Base-by-base conservation (phyloP, 2,113 vertebrate genomes). In the Phodopus roborovskii region DNA sequence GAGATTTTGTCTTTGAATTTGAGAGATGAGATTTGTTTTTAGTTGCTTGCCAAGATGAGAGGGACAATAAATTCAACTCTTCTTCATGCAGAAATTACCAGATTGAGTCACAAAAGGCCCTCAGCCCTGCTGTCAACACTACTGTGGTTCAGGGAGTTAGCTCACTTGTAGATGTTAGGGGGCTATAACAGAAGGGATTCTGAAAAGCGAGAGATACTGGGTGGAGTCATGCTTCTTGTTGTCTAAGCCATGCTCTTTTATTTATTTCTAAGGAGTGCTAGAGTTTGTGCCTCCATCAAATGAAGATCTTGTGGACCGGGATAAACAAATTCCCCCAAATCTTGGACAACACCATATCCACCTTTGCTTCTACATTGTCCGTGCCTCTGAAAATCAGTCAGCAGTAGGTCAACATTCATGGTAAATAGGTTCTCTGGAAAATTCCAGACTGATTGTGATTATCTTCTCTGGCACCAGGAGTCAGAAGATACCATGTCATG, bases 251-350 rank as follows among this genome's bases (percentile, higher is more conserved):
- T 68, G 24, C 3, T 28, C n/a, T 82, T 36, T 39, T 60, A 8
- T 39, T 39, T n/a, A 92, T 90, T 81, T 33, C 20, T 71, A 48
- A 77, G 74, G 36, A 81, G 19, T 93, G n/a, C 53, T 53, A 60
- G 93, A 62, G 66, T 92, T 91, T 86, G 19, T 74, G 5, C 64
- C 92, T 88, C 50, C 60, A 82, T 88, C 62, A 73, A 42, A 92
- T 92, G 56, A 95, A 78, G 42, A 90, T n/a, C 30, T 66, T 73
- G 28, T 28, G 17, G 17, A 9, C 53, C 19, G 2, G 20, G 30
- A 62, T 79, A n/a, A 28, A 62, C 5, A 62, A 0, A 36, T 58
- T 15, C 16, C 83, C 8, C 48, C 28, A 58, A 50, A 73, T 45
- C 60, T 39, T 48, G 16, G 28, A 28, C 83, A 91, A 19, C 78